Evolutionary conservation across 2,797 vertebrate genomes (phyloP), one percentile per base, ranked within the genome.

Genomic region (Prionace glauca): DNA sequence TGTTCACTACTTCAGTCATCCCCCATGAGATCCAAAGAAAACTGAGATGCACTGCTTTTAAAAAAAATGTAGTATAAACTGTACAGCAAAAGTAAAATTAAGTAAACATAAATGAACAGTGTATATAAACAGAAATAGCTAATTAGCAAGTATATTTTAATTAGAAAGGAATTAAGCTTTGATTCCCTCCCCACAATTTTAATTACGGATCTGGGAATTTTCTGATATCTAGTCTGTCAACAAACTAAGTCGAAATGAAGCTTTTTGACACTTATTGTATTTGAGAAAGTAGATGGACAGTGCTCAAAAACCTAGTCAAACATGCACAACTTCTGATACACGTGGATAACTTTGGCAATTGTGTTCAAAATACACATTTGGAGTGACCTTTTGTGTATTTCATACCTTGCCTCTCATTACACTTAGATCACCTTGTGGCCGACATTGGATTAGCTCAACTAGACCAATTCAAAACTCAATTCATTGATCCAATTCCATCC

Each of bases 191-290:
- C 71, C 36, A 20, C 62, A 9, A 50, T 41, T 95, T 50, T 95
- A 95, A 94, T 29, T 71, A 45, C 26, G 67, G 69, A 94, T 95
- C 71, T 95, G 69, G 16, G 45, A 56, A 95, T 77, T 95, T 95
- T 26, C 93, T 32, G 24, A 56, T 22, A 16, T n/a, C 71, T 77
- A 41, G 50, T 32, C 71, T 95, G 26, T 60, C 20, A 92, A 69
- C 32, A 18, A 91, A 92, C 9, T 92, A 92, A 92, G 69, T 36
- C 69, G 36, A 91, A 32, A 10, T 24, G 90, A n/a, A 92, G 20
- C 88, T 18, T 67, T 16, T n/a, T 24, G 36, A 92, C 65, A 92
- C 11, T 69, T 69, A 62, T 90, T 90, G 62, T 69, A 24, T 92
- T 92, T 92, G 41, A 84, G 5, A 18, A 84, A 84, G 81, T 45